Evolutionary conservation across 2,888 invertebrate species (phyloP), one percentile per base, ranked within the genome.

Genomic region (Ophonus ardosiacus): DNA sequence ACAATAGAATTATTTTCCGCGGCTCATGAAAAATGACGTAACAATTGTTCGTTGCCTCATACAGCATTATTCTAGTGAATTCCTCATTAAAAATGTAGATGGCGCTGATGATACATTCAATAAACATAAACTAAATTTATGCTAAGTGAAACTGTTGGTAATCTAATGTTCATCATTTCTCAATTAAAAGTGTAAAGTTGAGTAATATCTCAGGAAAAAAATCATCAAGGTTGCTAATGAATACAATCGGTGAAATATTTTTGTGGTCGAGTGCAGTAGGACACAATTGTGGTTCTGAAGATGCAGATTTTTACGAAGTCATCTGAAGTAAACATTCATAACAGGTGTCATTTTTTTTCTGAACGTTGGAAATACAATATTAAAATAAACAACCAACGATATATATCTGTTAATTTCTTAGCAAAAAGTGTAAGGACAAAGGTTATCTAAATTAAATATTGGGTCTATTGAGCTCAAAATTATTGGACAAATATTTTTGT

Each of bases 171-270:
- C 18, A 74, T 40, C 71, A 51, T 40, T 74, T 43, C 43, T 74
- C 71, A 74, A 74, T 74, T 74, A 74, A 68, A 68, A 74, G 71
- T 74, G 71, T 74, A 74, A 74, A 74, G 71, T 74, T 74, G 71
- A 68, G 68, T 74, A 74, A 74, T 74, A 74, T 43, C 15, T 31
- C 68, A 40, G 51, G 43, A 43, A 74, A 74, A 68, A 74, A 74
- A 74, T 74, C 43, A 74, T 74, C 51, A 74, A 74, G 71, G 71
- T 43, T 74, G 7, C 0, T 56, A 57, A 10, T n/a, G 24, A 51
- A 31, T 15, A 78, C 51, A 59, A 59, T 79, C 13, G 17, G 15
- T 79, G 57, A 79, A 78, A 65, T 82, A 65, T 86, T 81, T 86
- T 38, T 43, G 43, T 1, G 7, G 43, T 43, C 6, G 5, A 43